Base-by-base conservation (phyloP, 2,888 invertebrate genomes). In the Cryptophagus acutangulus region DNA sequence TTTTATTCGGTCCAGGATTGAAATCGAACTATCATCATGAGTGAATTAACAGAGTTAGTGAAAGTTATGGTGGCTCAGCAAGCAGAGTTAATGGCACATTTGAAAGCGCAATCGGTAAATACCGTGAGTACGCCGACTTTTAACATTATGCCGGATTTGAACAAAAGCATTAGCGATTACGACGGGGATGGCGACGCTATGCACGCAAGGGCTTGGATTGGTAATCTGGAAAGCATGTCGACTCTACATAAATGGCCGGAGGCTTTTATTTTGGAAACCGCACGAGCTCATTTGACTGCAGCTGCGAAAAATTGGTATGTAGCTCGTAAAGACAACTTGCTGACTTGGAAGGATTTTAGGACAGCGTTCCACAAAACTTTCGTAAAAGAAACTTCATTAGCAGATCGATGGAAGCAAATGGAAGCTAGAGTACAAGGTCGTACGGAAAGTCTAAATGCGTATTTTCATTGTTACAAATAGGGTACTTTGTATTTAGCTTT, bases 191-290 rank as follows among this genome's bases (percentile, higher is more conserved):
- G 17, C 5, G 14, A 26, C 3, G 13, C 33, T 10, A 10, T 30
- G 1, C 29, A 20, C 1, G 46, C 38, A 2, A 14, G 18, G 12
- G 25, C 14, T 1, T 49, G 45, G 46, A 1, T 42, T 10, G 13
- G 12, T 5, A 24, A 36, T 15, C 10, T 36, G 15, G 17, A 26
- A 25, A 36, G 36, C 12, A 36, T 40, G 31, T 13, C 39, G 16
- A 40, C 14, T 3, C 33, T 51, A 4, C 45, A 44, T 16, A 17
- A 28, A n/a, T 49, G 46, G 43, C 45, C 47, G 3, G 38, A 41
- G 2, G 43, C 33, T 18, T 35, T 49, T 10, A 39, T 45, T 0
- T 36, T 47, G 9, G 51, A 49, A 20, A 49, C 45, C 1, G 49
- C 47, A 2, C 20, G 46, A 40, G 18, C 35, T 3, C 45, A 49